Evolutionary conservation across 23 tunicate genomes (phyloP).

Genomic region (Styela clava): DNA sequence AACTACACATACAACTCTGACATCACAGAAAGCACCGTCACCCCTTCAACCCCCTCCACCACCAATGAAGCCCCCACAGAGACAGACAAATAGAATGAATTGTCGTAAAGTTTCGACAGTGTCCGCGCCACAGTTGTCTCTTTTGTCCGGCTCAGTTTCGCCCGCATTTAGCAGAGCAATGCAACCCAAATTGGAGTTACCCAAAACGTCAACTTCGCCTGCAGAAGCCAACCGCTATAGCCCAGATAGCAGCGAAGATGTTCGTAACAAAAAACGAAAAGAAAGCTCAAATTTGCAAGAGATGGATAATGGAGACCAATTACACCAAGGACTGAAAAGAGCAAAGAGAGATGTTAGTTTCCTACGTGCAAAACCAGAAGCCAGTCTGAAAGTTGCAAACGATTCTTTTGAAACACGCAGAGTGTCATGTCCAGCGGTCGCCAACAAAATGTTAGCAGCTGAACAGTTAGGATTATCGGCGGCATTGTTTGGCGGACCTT

Average conservation of each 20-base stretch:
- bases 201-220: not conserved
- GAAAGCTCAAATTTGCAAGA: not conserved
- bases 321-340: not conserved
- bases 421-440: conserved; percentile 18
- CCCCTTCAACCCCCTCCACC: not conserved
- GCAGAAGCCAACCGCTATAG: not conserved
- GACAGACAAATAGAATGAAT: not conserved
- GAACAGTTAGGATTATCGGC: not conserved
- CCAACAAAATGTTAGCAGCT: not conserved
- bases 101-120: conserved; percentile 4
- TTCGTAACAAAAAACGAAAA: not conserved
- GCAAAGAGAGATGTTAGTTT: not conserved
- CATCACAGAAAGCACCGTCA: not conserved
- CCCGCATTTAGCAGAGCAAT: not conserved
- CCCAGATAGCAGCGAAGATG: not conserved
- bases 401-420: not conserved
- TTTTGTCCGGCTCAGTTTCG: not conserved
- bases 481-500: not conserved
- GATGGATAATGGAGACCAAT: not conserved
- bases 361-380: not conserved
- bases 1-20: not conserved
- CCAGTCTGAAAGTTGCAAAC: not conserved
- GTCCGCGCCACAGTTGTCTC: conserved; percentile 6
- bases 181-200: not conserved
- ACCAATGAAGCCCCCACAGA: not conserved